Conservation (phyloP, 2,797 vertebrate genomes). For the Acipenser oxyrinchus region DNA sequence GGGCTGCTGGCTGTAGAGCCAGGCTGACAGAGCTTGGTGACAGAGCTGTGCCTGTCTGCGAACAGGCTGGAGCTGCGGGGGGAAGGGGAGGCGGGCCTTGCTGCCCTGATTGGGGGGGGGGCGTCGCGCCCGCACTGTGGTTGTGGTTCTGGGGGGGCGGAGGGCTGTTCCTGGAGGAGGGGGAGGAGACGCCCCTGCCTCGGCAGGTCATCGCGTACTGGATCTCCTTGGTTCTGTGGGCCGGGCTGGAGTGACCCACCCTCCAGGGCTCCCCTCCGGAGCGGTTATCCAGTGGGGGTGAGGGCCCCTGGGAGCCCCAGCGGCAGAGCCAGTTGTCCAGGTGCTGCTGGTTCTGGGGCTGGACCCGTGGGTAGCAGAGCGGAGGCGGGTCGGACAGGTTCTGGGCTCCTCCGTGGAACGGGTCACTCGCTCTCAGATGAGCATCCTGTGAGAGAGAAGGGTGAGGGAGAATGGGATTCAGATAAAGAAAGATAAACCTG, state of each 20-base stretch:
- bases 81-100: conserved; percentile 38
- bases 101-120: conserved; percentile 30
- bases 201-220: conserved; percentile 62
- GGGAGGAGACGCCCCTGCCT: conserved; percentile 50
- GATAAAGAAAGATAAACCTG: conserved; percentile 14
- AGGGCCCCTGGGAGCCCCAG: conserved; percentile 54
- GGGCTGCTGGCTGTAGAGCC: conserved; percentile 78
- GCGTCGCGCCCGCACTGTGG: conserved; percentile 33
- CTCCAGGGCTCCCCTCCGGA: conserved; percentile 49
- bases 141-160: conserved; percentile 41
- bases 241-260: conserved; percentile 51
- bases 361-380: conserved; percentile 65
- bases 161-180: conserved; percentile 57
- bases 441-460: conserved; percentile 74
- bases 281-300: conserved; percentile 64
- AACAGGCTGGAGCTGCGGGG: conserved; percentile 29
- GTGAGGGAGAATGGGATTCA: neutral
- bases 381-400: conserved; percentile 86
- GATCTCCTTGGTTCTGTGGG: conserved; percentile 63
- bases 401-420: conserved; percentile 78
- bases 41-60: conserved; percentile 61
- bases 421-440: conserved; percentile 89
- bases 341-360: conserved; percentile 52
- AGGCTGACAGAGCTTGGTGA: conserved; percentile 83
- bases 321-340: conserved; percentile 70